Evolutionary conservation across 2,797 vertebrate genomes (phyloP), one percentile per base, ranked within the genome.

Genomic region (Enteromius paludinosus): DNA sequence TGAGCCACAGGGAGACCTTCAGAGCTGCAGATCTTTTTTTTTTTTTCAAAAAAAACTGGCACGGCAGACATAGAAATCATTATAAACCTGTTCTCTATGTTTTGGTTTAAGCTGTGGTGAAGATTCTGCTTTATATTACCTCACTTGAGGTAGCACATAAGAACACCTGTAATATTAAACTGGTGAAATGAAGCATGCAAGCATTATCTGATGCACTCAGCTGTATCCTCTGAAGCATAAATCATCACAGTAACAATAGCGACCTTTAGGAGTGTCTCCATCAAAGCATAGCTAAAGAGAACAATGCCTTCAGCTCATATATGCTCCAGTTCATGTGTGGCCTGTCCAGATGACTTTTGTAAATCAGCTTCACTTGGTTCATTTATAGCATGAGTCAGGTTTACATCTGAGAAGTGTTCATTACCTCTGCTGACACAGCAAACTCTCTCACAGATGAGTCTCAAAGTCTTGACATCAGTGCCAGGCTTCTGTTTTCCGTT

Each of bases 361-460:
- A 41, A 59, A 75, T 59, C 72, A 28, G 28, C 17, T 75, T 28
- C 0, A 43, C 33, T 75, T 23, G 33, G 20, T 66, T 66, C 10
- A 41, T 35, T 41, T 10, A 38, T 38, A 0, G 35, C 3, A n/a
- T 28, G 73, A 75, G 73, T 75, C 73, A 75, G 35, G 28, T 28
- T 28, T 33, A 25, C n/a, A 61, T 17, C 30, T 7, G 18, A 56
- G 71, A 41, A 23, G 33, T 38, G 30, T 74, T 56, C 20, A 25
- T 61, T 61, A 25, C 54, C 4, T n/a, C n/a, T 41, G 52, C 54
- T 75, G 52, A 38, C 14, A 0, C 14, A 0, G 72, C 35, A 61
- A 25, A 61, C 20, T 59, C 15, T 73, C 69, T 73, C 49, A 73
- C 71, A 73, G 71, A 38, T 38, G 49, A 38, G 54, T 59, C 52